Percentiles rank a stretch among this genome's conserved stretches.
These are phyloP conservation scores for Lagenorhynchus albirostris DNA, from an alignment of 2,113 vertebrate genomes.

Conservation along the genomic window DNA sequence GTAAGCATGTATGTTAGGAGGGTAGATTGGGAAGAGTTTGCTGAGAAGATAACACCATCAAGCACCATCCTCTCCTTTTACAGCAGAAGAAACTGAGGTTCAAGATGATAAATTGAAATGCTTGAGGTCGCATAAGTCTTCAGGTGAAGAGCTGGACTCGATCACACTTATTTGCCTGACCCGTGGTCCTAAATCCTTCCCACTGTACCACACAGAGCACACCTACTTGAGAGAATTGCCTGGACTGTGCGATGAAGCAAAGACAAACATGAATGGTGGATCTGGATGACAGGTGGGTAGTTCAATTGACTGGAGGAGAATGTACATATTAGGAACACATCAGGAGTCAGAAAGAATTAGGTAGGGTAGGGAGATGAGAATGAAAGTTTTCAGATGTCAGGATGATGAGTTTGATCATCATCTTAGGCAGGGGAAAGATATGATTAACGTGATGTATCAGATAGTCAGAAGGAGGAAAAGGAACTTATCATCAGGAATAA, in stretches of 20 bases:
- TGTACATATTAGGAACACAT: not conserved
- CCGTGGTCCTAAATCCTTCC: not conserved
- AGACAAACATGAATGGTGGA: not conserved
- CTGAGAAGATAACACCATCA: not conserved
- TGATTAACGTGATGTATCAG: conserved; percentile 73
- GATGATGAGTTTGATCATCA: conserved; percentile 71
- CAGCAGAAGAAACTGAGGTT: not conserved
- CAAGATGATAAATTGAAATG: not conserved
- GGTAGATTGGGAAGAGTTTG: not conserved
- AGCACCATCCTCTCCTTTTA: not conserved
- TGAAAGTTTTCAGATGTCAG: conserved; percentile 60
- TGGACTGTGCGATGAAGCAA: not conserved
- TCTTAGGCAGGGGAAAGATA: conserved; percentile 45
- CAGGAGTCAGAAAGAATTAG: conserved; percentile 40
- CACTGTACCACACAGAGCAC: not conserved
- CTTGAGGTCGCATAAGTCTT: not conserved
- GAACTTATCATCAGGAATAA: conserved; percentile 55
- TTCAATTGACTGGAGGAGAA: not conserved
- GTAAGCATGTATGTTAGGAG: not conserved
- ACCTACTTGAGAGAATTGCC: not conserved
- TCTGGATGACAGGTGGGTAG: not conserved
- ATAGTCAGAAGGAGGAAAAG: conserved; percentile 31
- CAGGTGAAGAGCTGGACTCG: not conserved
- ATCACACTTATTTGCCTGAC: not conserved
- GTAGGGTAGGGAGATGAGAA: conserved; percentile 37